Conservation (phyloP, 2,797 vertebrate species). For the Taeniopygia guttata region DNA sequence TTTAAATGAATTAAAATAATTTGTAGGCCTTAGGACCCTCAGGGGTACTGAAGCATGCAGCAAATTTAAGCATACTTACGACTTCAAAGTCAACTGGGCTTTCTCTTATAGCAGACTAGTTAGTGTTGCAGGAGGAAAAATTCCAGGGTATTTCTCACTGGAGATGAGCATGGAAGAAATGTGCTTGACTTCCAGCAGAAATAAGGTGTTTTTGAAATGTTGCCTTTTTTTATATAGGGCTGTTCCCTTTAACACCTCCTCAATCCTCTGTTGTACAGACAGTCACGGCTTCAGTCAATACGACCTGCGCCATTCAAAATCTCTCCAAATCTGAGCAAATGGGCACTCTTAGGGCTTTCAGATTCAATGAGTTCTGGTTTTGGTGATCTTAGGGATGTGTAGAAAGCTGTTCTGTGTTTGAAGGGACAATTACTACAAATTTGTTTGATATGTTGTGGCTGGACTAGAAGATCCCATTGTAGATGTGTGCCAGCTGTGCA, state of each 20-base stretch:
- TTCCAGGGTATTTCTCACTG: neutral
- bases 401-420: neutral
- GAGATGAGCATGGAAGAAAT: neutral
- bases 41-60: neutral
- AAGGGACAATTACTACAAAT: neutral
- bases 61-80: slow-evolving; percentile 27
- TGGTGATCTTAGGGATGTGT: neutral
- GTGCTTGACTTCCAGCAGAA: slow-evolving; percentile 6
- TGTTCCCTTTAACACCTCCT: neutral
- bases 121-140: neutral
- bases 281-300: neutral
- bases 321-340: neutral
- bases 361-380: neutral
- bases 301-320: neutral
- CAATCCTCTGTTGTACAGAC: neutral
- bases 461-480: neutral
- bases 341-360: neutral
- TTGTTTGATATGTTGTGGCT: neutral
- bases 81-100: slow-evolving; percentile 38
- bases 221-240: neutral
- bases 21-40: neutral
- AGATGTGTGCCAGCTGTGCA: neutral
- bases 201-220: neutral
- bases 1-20: slow-evolving; percentile 51
- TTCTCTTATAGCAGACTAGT: neutral